A percentile compares a stretch with the other conserved stretches of the same genome.
phyloP scores from a whole-genome alignment of 2,797 vertebrate species.

The Enteromius treurensis region DNA sequence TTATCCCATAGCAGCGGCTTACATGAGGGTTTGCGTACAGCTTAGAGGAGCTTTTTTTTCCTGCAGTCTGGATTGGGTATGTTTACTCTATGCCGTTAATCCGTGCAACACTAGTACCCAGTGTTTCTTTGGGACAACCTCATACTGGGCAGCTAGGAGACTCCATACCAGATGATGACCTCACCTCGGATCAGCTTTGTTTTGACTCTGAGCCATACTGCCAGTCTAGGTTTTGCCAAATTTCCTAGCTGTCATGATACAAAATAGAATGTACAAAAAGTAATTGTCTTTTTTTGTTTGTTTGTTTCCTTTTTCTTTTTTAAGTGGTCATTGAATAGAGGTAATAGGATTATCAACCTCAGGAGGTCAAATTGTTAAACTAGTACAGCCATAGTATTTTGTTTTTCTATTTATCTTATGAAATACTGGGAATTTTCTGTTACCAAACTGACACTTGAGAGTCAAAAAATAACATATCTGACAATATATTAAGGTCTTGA shows the following conservation, averaged over 20 bases:
- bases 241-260: not conserved
- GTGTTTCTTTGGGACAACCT: constrained; percentile 64
- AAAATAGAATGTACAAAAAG: constrained; percentile 8
- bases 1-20: constrained; percentile 77
- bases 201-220: constrained; percentile 27
- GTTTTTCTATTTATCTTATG: too few species aligned
- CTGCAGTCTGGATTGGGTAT: constrained; percentile 55
- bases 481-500: too few species aligned
- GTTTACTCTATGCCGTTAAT: constrained; percentile 75
- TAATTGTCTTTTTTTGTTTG: not conserved
- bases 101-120: constrained; percentile 71
- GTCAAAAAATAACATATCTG: too few species aligned
- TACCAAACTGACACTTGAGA: too few species aligned
- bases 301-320: not conserved
- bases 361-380: not conserved
- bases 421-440: too few species aligned
- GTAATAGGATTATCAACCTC: too few species aligned
- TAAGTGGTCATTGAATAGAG: not conserved
- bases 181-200: constrained; percentile 34
- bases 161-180: constrained; percentile 32
- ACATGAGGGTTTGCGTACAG: constrained; percentile 54
- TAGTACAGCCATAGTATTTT: not conserved
- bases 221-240: constrained; percentile 2
- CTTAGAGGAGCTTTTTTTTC: constrained; percentile 37
- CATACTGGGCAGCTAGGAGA: not conserved